Evolutionary conservation across 2,797 vertebrate genomes (phyloP), one percentile per base, ranked within the genome.

Genomic region (Acanthurus leucopareius): DNA sequence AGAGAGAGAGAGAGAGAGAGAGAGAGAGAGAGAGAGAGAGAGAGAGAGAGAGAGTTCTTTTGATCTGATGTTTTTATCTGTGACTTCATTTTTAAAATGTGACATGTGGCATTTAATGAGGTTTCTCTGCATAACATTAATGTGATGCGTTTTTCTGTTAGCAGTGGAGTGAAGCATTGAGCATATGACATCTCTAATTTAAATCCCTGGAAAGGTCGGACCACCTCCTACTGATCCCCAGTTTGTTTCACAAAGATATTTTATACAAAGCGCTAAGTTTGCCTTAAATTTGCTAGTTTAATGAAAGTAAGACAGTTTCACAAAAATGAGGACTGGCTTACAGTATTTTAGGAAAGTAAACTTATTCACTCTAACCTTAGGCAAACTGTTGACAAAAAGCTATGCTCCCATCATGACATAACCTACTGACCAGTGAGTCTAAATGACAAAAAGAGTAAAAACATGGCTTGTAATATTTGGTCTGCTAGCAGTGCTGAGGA

Each of bases 41-140:
- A 51, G 49, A 10, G n/a, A 51, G 19, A 51, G 49, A 51, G 49
- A 20, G 49, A n/a, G n/a, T 4, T 14, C 22, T 22, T 52, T 62
- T 63, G 48, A 52, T 62, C 49, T 32, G 3, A 32, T 5, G 3
- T 38, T n/a, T 60, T 25, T 59, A 38, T 35, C 10, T 5, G 16
- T 66, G 47, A 60, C 40, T 20, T 64, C 11, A 53, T 53, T 32
- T 49, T 51, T 45, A 14, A 58, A 51, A 70, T 61, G 7, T 54
- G 54, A 28, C 54, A 54, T 13, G 8, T 69, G 16, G 15, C 10
- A 20, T 8, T 10, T 51, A 32, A 32, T 32, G 28, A 32, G 28
- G 1, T 32, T 32, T 5, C 4, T 52, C 44, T 74, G 25, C 48
- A 53, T 13, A 60, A 56, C 10, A 15, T 22, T 44, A 48, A 49